Evolutionary conservation across 30 jellyfish, hydroid and myxozoan species (phyloP), one percentile per base, ranked within the genome.

Genomic region (Nemopilema nomurai): DNA sequence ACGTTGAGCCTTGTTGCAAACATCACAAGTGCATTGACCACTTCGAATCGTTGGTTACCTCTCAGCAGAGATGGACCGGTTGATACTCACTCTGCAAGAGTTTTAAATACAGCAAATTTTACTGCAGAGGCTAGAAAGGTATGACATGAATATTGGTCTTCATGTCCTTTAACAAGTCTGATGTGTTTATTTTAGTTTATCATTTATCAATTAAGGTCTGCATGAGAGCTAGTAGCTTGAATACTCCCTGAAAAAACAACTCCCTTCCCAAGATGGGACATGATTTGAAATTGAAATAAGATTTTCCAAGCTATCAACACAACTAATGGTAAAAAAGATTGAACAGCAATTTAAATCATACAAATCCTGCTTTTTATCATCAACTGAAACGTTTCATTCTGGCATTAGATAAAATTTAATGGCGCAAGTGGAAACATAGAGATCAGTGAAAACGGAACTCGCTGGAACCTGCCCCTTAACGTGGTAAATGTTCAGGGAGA

Each of bases 341-440:
- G n/a, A n/a, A n/a, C n/a, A n/a, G n/a, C n/a, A n/a, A n/a, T n/a
- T n/a, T n/a, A n/a, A n/a, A n/a, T n/a, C n/a, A n/a, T n/a, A n/a
- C 57, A 41, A 6, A 3, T 41, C 57, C 57, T 41, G 9, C 6
- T 41, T 41, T 3, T 13, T 13, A 3, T 41, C 57, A n/a, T 41
- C 57, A 41, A 41, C 57, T 6, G 9, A 41, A 41, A 41, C 13
- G 9, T 41, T 41, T 41, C 17, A 3, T n/a, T 63, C 8, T 1
- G 7, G 6, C 26, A 0, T 57, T 23, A 76, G 85, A 33, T 18
- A 16, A 29, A 19, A 1, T 76, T 76, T 51, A 62, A 76, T 6
- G 87, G 87, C 13, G 79, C 74, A 28, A 78, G 77, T 57, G 87
- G 87, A 4, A 28, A 78, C 22, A 78, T 78, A 16, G 79, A 78